Evolutionary conservation across 2,113 vertebrate species (phyloP).

Genomic region (Myxocyprinus asiaticus): DNA sequence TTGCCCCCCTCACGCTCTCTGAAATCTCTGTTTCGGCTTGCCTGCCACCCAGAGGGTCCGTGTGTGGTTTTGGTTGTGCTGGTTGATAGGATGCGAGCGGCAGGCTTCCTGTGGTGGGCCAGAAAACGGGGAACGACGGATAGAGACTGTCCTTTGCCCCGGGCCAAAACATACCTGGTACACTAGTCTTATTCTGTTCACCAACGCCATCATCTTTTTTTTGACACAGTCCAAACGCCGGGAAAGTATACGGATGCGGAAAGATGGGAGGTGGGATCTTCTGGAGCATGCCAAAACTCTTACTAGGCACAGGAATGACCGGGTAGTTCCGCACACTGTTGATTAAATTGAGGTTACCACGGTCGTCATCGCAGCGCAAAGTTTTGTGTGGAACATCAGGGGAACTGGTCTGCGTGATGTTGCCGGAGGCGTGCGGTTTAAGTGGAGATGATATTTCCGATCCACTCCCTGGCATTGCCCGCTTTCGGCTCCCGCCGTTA

Average conservation of each 20-base stretch:
- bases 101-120: conserved; percentile 85
- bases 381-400: conserved; percentile 78
- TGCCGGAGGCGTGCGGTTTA: conserved; percentile 67
- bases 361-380: conserved; percentile 76
- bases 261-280: conserved; percentile 90
- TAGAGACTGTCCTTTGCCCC: conserved; percentile 82
- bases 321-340: conserved; percentile 84
- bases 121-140: conserved; percentile 91
- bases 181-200: conserved; percentile 67
- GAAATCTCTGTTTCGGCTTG: conserved; percentile 71
- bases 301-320: conserved; percentile 94
- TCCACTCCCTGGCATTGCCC: conserved; percentile 83
- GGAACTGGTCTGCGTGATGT: conserved; percentile 62
- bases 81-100: conserved; percentile 83
- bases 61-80: conserved; percentile 77
- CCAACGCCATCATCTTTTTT: conserved; percentile 84
- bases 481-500: conserved; percentile 91
- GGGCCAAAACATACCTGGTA: conserved; percentile 75
- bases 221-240: conserved; percentile 89
- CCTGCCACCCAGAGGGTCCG: conserved; percentile 75
- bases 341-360: conserved; percentile 65
- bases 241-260: conserved; percentile 89
- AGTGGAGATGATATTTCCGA: conserved; percentile 69
- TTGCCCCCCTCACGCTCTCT: conserved; percentile 76
- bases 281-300: conserved; percentile 90